Evolutionary conservation across 2,888 invertebrate genomes (phyloP).

Genomic region (Chromoteleia sp.): DNA sequence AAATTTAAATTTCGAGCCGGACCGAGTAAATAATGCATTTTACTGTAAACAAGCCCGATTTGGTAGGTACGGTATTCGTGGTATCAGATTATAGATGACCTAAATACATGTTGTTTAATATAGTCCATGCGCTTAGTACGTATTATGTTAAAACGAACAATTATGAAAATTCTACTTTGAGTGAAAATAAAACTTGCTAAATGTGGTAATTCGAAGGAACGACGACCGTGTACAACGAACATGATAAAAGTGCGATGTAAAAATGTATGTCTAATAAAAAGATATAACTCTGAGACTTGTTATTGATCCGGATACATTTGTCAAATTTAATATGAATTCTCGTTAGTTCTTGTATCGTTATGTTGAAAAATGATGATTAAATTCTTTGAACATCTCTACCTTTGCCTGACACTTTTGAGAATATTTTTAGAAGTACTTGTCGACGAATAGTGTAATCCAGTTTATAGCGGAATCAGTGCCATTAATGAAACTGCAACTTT

Average conservation of each 20-base stretch:
- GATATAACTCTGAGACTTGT: too few species aligned
- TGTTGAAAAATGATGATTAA: constrained; percentile 10
- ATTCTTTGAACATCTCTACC: neutral
- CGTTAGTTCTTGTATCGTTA: constrained; percentile 23
- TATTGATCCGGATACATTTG: too few species aligned
- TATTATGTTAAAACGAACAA: constrained; percentile 44
- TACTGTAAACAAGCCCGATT: constrained; percentile 29
- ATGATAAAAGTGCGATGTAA: too few species aligned
- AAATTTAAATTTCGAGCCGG: constrained; percentile 12
- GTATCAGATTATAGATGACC: constrained; percentile 51
- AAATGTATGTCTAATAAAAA: too few species aligned
- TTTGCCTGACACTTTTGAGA: constrained; percentile 35
- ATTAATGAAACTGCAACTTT: constrained; percentile 41
- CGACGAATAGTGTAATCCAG: constrained; percentile 31
- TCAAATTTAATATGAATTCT: neutral
- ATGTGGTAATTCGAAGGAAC: neutral
- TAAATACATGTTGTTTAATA: constrained; percentile 27
- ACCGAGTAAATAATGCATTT: constrained; percentile 39
- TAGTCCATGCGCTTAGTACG: constrained; percentile 7
- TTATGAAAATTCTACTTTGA: constrained; percentile 17
- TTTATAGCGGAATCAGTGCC: constrained; percentile 36
- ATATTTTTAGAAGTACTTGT: constrained; percentile 45
- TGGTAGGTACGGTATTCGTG: constrained; percentile 7
- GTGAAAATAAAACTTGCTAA: constrained; percentile 33
- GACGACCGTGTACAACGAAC: neutral